Base-by-base conservation (phyloP, 2,113 vertebrate species). In the Cisticola juncidis region DNA sequence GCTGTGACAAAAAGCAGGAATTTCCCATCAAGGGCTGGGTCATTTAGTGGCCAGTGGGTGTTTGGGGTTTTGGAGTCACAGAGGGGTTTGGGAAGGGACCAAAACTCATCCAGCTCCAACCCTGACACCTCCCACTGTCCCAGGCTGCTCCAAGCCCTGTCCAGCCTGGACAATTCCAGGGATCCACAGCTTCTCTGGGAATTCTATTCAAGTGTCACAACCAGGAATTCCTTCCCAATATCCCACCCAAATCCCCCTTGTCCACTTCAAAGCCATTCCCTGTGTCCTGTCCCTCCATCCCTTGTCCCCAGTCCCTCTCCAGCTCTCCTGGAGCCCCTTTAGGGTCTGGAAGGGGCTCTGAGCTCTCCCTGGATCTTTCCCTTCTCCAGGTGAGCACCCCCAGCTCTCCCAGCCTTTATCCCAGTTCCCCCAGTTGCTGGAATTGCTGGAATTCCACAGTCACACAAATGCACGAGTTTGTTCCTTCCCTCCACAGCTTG, bases 81-180 rank as follows among this genome's bases (percentile, higher is more conserved):
- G 70, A 9, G 5, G 2, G n/a, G 7, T 29, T 57, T 57, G 70
- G 60, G 81, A 66, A 65, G 42, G 35, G 51, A 48, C 6, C 42
- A 33, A 5, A 54, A 1, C 18, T 45, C 35, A 8, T 25, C 70
- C 24, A 6, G 6, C 28, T 24, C 69, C 69, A 64, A 3, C 19
- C 23, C 9, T 0, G 0, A 28, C 29, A 20, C 42, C 20, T 74
- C 2, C 51, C 29, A 29, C 8, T 2, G 0, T 16, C 45, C 54
- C 80, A 62, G 26, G 31, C 0, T 57, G 42, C 29, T 66, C 60
- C 47, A 20, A 61, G 10, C 45, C 66, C 36, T 0, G 0, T 53
- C 47, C 69, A 64, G 0, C 48, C 58, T 19, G 58, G 58, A 19
- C 23, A 28, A 28, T 45, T 0, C 7, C 58, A 73, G 50, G n/a